Conservation (phyloP, 2,888 invertebrate genomes). For the Cheilosia variabilis region DNA sequence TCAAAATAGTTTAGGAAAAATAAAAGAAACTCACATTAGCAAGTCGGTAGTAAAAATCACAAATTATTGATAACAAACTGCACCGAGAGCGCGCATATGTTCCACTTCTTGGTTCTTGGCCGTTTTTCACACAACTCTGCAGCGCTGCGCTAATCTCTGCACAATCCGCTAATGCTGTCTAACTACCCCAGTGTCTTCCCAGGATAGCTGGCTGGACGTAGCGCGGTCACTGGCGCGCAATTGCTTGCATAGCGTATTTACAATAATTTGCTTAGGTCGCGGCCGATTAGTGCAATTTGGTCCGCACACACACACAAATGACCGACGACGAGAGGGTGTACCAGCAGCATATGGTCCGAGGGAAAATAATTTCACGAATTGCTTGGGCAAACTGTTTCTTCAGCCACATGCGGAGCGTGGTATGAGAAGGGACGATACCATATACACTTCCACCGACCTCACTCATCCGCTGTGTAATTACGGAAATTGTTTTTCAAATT, state of each 20-base stretch:
- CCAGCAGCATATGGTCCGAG: slow-evolving; percentile 62
- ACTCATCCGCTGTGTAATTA: slow-evolving; percentile 79
- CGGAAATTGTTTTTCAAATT: slow-evolving; percentile 83
- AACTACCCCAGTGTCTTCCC: slow-evolving; percentile 64
- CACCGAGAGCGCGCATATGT: slow-evolving; percentile 37
- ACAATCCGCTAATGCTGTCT: slow-evolving; percentile 73
- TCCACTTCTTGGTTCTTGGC: slow-evolving; percentile 56
- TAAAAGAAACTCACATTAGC: slow-evolving; percentile 65
- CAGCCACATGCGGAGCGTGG: slow-evolving; percentile 4
- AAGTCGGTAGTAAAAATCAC: slow-evolving; percentile 74
- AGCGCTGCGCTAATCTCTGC: slow-evolving; percentile 62
- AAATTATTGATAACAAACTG: slow-evolving; percentile 74
- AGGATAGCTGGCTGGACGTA: slow-evolving; percentile 47
- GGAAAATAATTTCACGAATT: slow-evolving; percentile 74
- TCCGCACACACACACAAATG: slow-evolving; percentile 34
- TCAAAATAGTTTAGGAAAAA: slow-evolving; percentile 26
- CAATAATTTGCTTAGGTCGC: slow-evolving; percentile 76
- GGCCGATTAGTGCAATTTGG: slow-evolving; percentile 75
- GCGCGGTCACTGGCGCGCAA: slow-evolving; percentile 58
- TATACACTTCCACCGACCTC: slow-evolving; percentile 60
- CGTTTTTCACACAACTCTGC: slow-evolving; percentile 58
- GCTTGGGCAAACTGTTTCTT: slow-evolving; percentile 52
- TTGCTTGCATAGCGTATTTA: slow-evolving; percentile 66
- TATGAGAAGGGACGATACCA: slow-evolving; percentile 34
- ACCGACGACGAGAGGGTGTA: neutral